phyloP scores from a whole-genome alignment of 2,888 invertebrate genomes.

The Ophion ventricosus region DNA sequence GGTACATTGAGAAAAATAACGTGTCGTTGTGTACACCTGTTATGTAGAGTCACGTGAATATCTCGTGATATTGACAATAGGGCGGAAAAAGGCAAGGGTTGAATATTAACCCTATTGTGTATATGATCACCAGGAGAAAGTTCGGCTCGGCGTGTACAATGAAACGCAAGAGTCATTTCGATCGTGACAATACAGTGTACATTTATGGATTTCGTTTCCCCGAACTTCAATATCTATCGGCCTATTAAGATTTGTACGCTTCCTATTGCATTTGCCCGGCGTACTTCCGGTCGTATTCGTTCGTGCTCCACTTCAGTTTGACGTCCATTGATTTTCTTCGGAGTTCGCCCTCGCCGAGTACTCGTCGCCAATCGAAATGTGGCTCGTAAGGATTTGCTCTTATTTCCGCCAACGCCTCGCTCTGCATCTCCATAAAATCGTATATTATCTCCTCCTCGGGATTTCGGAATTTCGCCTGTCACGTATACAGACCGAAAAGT shows the following conservation, averaged over 20 bases:
- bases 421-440: conserved; percentile 72
- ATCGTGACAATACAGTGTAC: background rate
- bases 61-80: background rate
- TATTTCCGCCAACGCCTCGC: conserved; percentile 82
- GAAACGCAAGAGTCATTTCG: background rate
- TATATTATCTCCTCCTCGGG: conserved; percentile 72
- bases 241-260: conserved; percentile 12
- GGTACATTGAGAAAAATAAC: no score
- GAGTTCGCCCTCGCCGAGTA: conserved; percentile 84
- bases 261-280: conserved; percentile 24
- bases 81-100: background rate
- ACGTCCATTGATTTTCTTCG: conserved; percentile 84
- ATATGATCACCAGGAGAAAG: background rate
- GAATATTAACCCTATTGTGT: background rate
- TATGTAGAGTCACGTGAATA: background rate
- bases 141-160: no score
- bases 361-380: conserved; percentile 85
- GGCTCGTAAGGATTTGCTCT: conserved; percentile 84
- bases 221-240: conserved; percentile 26
- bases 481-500: background rate
- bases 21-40: no score
- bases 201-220: background rate
- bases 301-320: conserved; percentile 61
- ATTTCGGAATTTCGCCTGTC: conserved; percentile 58
- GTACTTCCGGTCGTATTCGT: conserved; percentile 32